Percentiles rank a stretch among this genome's conserved stretches.
Evolutionary conservation across 1,140 invertebrate genomes (phyloP).

Genomic region (Heliconius himera): DNA sequence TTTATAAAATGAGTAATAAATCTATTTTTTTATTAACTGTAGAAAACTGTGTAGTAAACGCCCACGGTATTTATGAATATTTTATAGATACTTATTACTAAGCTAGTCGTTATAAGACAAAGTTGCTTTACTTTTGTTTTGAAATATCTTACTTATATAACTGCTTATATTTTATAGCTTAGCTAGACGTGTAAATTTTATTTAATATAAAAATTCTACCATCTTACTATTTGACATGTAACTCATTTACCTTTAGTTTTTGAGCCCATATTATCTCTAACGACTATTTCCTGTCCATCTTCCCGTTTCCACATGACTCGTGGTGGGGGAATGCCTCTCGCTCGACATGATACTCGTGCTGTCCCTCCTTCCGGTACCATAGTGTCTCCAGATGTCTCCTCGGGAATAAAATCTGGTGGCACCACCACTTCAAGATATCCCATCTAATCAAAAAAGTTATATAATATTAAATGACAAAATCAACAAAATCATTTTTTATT

Average conservation of each 20-base stretch:
- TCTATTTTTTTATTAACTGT: too few relatives aligned
- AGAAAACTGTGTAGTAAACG: too few relatives aligned
- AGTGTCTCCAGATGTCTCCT: slow-evolving; percentile 91
- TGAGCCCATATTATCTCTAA: slow-evolving; percentile 85
- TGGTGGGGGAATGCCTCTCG: slow-evolving; percentile 92
- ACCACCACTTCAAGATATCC: slow-evolving; percentile 92
- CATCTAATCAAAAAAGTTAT: slow-evolving; percentile 81
- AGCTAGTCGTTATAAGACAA: background rate
- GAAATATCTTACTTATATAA: background rate
- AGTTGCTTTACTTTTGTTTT: background rate
- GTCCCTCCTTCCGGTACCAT: slow-evolving; percentile 92
- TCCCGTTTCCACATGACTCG: slow-evolving; percentile 94
- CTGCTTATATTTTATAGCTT: too few relatives aligned
- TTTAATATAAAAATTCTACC: too few relatives aligned
- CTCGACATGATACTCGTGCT: slow-evolving; percentile 86
- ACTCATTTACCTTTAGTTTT: slow-evolving; percentile 84
- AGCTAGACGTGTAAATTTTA: too few relatives aligned
- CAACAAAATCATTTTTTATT: too few relatives aligned
- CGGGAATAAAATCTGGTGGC: slow-evolving; percentile 92
- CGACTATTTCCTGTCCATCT: slow-evolving; percentile 90
- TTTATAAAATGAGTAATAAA: background rate
- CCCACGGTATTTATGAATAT: too few relatives aligned
- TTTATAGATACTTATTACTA: too few relatives aligned
- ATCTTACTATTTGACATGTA: too few relatives aligned
- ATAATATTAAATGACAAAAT: background rate